Evolutionary conservation across 2,888 invertebrate genomes (phyloP).

Genomic region (Cryptops parisi): DNA sequence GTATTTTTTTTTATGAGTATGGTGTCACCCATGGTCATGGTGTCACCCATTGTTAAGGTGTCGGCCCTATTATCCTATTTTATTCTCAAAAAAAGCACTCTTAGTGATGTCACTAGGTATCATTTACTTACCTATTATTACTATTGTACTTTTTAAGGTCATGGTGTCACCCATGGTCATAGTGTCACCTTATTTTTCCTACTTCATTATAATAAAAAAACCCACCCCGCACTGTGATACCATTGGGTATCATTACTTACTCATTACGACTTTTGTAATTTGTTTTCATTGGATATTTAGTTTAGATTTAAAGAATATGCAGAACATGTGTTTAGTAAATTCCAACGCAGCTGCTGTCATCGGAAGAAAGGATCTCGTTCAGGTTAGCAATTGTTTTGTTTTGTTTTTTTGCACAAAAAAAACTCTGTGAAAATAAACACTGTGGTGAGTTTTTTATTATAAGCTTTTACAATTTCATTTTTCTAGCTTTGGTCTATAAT

Average conservation of each 20-base stretch:
- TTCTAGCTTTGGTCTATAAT: conserved; percentile 56
- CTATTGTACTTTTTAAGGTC: not conserved
- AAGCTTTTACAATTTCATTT: not conserved
- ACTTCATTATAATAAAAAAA: too few relatives aligned
- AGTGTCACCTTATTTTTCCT: too few relatives aligned
- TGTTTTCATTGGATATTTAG: too few relatives aligned
- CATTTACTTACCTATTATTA: not conserved
- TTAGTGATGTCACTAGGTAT: too few relatives aligned
- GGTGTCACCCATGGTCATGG: too few relatives aligned
- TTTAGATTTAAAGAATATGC: conserved; percentile 32
- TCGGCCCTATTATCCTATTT: too few relatives aligned
- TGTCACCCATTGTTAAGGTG: too few relatives aligned
- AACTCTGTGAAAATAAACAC: too few relatives aligned
- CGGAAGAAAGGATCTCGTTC: conserved; percentile 65
- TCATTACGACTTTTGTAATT: not conserved
- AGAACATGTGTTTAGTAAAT: conserved; percentile 65
- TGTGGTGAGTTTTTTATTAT: not conserved
- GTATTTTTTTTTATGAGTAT: too few relatives aligned
- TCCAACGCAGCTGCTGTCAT: conserved; percentile 54
- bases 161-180: too few relatives aligned
- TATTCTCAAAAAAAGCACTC: too few relatives aligned
- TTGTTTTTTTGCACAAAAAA: too few relatives aligned
- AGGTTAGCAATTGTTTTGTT: conserved; percentile 40
- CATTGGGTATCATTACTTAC: not conserved
- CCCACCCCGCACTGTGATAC: not conserved